Percentiles rank a stretch among this genome's conserved stretches.
These are phyloP conservation scores for Tyria jacobaeae DNA, from an alignment of 2,888 invertebrate species.

Conservation along the genomic window DNA sequence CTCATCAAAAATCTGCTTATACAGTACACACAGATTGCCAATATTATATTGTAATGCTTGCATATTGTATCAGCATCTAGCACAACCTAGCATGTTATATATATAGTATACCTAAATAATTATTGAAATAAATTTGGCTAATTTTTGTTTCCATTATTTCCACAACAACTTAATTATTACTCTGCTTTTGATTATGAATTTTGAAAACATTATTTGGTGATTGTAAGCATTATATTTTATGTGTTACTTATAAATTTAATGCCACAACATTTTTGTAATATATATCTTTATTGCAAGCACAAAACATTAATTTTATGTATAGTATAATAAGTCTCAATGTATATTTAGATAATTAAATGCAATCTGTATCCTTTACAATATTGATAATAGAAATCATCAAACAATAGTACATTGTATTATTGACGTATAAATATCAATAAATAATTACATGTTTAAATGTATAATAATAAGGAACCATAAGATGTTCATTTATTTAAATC, in stretches of 20 bases:
- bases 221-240: not conserved
- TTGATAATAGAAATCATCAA: slow-evolving; percentile 29
- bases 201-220: not conserved
- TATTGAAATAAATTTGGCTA: not conserved
- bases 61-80: not conserved
- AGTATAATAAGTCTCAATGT: not conserved
- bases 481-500: slow-evolving; percentile 37
- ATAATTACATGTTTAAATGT: slow-evolving; percentile 20
- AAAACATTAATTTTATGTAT: not conserved
- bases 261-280: not conserved
- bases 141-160: not conserved
- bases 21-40: not conserved
- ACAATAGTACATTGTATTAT: slow-evolving; percentile 41
- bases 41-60: not conserved
- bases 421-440: slow-evolving; percentile 12
- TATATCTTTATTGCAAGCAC: not conserved
- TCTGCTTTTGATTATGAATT: too few relatives aligned
- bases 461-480: slow-evolving; percentile 31
- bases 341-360: not conserved
- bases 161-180: too few relatives aligned
- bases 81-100: not conserved
- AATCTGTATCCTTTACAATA: slow-evolving; percentile 1
- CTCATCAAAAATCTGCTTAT: not conserved
- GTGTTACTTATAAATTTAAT: not conserved
- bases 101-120: not conserved